phyloP scores from a whole-genome alignment of 2,888 invertebrate genomes.

The Aquatica leii region DNA sequence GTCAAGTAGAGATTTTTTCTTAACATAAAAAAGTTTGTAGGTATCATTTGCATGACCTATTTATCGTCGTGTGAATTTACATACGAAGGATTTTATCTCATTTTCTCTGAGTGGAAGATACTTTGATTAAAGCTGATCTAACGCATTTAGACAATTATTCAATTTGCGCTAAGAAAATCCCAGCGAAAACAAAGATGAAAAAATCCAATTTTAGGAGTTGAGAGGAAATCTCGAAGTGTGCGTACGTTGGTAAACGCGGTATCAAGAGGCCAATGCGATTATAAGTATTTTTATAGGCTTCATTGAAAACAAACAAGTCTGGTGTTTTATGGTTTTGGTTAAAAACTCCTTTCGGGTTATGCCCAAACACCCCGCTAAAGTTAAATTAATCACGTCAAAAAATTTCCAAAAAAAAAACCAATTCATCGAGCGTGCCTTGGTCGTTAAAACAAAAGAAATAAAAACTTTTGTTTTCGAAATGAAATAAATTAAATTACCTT shows the following conservation, averaged over 20 bases:
- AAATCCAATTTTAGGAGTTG: background rate
- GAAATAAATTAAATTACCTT: conserved; percentile 17
- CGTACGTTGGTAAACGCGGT: background rate
- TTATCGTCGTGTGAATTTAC: no score
- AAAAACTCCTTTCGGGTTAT: background rate
- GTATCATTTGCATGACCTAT: no score
- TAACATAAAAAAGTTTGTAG: no score
- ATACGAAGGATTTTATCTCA: no score
- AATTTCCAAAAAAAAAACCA: background rate
- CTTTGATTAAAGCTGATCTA: no score
- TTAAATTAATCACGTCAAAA: no score
- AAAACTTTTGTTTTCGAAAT: conserved; percentile 9
- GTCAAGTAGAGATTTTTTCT: no score
- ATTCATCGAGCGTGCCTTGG: background rate
- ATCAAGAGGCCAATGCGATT: background rate
- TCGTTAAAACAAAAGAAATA: background rate
- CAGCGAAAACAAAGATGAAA: no score
- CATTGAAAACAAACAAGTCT: conserved; percentile 6
- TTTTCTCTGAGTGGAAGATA: no score
- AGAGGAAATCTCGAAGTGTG: background rate
- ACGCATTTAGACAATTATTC: no score
- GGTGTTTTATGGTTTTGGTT: background rate
- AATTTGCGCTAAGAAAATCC: no score
- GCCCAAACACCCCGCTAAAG: no score
- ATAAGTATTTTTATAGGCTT: background rate